Percentiles rank a stretch among this genome's conserved stretches.
phyloP scores from a whole-genome alignment of 2,113 vertebrate genomes.

The Lycocorax pyrrhopterus region DNA sequence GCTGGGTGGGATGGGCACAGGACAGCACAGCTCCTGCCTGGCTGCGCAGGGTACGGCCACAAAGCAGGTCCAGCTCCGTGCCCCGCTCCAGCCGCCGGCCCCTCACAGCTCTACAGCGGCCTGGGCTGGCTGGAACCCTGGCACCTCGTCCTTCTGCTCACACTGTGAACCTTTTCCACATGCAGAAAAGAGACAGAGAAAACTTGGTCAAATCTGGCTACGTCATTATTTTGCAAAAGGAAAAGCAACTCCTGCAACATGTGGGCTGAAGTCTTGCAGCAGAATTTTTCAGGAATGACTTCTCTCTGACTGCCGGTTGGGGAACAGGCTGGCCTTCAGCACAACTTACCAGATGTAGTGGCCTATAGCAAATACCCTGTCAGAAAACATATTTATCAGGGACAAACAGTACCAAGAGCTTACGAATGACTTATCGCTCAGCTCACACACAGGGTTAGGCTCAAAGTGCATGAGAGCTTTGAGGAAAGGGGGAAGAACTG shows the following conservation, averaged over 20 bases:
- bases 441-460: neutral
- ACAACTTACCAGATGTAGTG: neutral
- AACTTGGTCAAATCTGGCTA: rapidly evolving
- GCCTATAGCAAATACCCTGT: neutral
- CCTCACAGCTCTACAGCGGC: rapidly evolving
- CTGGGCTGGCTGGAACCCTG: neutral
- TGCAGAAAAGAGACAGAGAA: neutral
- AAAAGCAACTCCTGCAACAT: neutral
- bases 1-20: neutral
- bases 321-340: neutral
- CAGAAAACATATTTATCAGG: neutral
- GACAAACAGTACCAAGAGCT: neutral
- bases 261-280: neutral
- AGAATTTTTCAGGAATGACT: neutral
- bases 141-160: neutral
- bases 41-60: rapidly evolving
- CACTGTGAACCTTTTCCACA: neutral
- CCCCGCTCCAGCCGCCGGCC: neutral
- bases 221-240: neutral
- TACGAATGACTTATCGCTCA: neutral
- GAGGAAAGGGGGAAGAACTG: neutral
- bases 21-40: neutral
- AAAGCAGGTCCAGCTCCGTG: rapidly evolving
- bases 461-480: neutral
- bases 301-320: rapidly evolving